Percentiles rank a stretch among this genome's conserved stretches.
phyloP scores from a whole-genome alignment of 2,797 vertebrate species.

The Antrozous pallidus region DNA sequence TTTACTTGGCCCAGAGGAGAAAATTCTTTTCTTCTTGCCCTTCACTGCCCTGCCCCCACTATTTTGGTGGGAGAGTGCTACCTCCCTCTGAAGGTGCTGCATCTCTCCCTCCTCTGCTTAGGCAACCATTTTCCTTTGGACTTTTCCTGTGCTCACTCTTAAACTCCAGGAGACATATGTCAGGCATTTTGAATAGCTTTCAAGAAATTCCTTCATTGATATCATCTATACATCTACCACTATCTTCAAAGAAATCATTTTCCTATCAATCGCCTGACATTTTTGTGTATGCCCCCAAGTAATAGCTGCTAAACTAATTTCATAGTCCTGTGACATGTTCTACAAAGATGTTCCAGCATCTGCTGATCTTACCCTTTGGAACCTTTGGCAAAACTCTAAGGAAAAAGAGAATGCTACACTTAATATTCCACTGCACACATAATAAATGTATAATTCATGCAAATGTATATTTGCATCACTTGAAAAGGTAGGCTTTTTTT shows the following conservation, averaged over 20 bases:
- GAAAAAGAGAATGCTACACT: not conserved
- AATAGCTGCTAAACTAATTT: not conserved
- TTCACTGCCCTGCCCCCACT: accelerated
- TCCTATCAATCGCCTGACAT: not conserved
- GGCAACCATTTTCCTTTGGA: not conserved
- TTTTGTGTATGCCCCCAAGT: not conserved
- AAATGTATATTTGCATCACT: not conserved
- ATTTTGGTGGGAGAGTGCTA: not conserved
- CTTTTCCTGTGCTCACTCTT: not conserved
- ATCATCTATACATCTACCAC: not conserved
- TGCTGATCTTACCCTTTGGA: not conserved
- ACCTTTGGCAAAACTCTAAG: not conserved
- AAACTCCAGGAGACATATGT: not conserved
- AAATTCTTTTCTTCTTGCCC: not conserved
- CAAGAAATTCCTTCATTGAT: not conserved
- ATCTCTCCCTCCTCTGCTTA: not conserved
- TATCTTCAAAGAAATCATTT: not conserved
- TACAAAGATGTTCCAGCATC: not conserved
- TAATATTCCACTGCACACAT: not conserved
- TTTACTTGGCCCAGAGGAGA: not conserved
- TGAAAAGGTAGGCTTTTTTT: not conserved
- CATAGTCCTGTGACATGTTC: not conserved
- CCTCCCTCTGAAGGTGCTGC: not conserved
- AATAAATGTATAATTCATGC: not conserved
- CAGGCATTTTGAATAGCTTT: not conserved